These are phyloP conservation scores for Busseola fusca DNA, from an alignment of 2,888 invertebrate genomes.

Conservation along the genomic window DNA sequence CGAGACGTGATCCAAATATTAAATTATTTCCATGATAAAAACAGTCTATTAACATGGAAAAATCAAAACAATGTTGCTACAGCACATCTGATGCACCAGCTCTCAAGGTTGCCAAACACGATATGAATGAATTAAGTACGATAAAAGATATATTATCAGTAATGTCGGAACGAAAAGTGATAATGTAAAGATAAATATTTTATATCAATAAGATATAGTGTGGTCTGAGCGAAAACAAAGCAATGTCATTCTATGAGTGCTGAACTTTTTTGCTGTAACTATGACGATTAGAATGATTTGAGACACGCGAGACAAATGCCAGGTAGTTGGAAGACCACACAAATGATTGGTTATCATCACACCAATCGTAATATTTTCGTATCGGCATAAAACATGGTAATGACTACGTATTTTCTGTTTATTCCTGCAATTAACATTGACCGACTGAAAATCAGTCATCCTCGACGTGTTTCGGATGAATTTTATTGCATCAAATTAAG, in stretches of 20 bases:
- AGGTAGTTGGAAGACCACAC: neutral
- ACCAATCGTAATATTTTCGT: slow-evolving; percentile 6
- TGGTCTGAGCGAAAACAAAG: slow-evolving; percentile 37
- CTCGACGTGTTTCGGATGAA: slow-evolving; percentile 15
- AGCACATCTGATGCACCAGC: slow-evolving; percentile 60
- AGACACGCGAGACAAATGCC: slow-evolving; percentile 11
- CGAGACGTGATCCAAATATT: slow-evolving; percentile 26
- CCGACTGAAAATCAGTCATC: slow-evolving; percentile 18
- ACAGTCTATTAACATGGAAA: slow-evolving; percentile 38
- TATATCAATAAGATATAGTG: slow-evolving; percentile 52
- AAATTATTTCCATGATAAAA: slow-evolving; percentile 23
- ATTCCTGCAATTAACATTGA: slow-evolving; percentile 9
- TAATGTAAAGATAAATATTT: slow-evolving; percentile 56
- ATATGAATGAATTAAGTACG: slow-evolving; percentile 71
- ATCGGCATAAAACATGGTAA: slow-evolving; percentile 7
- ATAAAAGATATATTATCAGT: slow-evolving; percentile 67
- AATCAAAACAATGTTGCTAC: slow-evolving; percentile 60
- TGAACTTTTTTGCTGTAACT: slow-evolving; percentile 36
- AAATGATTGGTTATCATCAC: neutral
- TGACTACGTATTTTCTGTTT: neutral
- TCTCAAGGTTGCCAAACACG: slow-evolving; percentile 74
- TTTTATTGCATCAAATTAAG: slow-evolving; percentile 35
- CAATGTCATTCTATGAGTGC: slow-evolving; percentile 29
- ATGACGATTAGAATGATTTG: slow-evolving; percentile 14
- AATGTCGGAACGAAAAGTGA: slow-evolving; percentile 57